Conservation (phyloP, 2,797 vertebrate genomes). For the Tolypeutes matacus region DNA sequence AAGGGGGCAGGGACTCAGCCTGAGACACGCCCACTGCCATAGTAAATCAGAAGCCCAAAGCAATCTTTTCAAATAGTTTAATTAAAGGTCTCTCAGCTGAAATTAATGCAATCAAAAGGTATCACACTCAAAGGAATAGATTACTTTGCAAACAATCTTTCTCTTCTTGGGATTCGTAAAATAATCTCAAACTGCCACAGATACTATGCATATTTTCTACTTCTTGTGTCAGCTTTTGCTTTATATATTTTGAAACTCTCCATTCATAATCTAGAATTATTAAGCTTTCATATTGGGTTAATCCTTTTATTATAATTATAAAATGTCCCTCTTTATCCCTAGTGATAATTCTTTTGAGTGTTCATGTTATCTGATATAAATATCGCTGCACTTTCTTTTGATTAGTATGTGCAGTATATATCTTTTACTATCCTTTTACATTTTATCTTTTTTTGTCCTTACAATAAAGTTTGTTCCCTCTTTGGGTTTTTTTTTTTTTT, state of each 20-base stretch:
- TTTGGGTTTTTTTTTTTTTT: not conserved
- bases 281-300: slow-evolving; percentile 15
- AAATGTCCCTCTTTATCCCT: not conserved
- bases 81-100: too few species aligned
- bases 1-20: too few species aligned
- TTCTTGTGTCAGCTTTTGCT: not conserved
- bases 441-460: not conserved
- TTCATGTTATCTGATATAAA: not conserved
- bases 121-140: too few species aligned
- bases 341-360: not conserved
- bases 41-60: too few species aligned
- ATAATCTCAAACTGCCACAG: too few species aligned
- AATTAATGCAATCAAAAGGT: too few species aligned
- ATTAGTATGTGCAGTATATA: not conserved
- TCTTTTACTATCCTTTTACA: not conserved
- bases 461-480: not conserved
- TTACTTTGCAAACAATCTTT: too few species aligned
- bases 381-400: not conserved
- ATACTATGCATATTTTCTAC: not conserved
- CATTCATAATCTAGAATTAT: slow-evolving; percentile 12
- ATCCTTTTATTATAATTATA: not conserved
- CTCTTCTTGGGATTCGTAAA: too few species aligned
- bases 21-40: too few species aligned
- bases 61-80: too few species aligned
- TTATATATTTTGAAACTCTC: slow-evolving; percentile 27